Evolutionary conservation across 1,140 invertebrate genomes (phyloP), one percentile per base, ranked within the genome.

Genomic region (Rhizoglyphus robini): DNA sequence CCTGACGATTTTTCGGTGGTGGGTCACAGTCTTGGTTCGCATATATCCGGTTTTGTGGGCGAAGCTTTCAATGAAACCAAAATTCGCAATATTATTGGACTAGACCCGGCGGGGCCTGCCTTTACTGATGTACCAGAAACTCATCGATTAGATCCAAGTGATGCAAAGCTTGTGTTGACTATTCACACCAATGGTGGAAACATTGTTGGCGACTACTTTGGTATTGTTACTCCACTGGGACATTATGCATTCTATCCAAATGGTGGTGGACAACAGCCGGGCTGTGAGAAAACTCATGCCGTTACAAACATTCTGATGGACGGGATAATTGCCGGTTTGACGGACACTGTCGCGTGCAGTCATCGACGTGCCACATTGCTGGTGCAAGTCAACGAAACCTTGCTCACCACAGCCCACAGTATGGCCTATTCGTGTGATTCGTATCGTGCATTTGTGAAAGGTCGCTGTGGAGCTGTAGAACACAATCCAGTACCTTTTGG

Each of bases 61-160:
- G 36, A 30, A 46, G 27, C 13, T 46, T 60, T 60, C 13, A 13
- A 29, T 4, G 1, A 46, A 20, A 8, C 15, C 31, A 60, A 60
- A 27, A n/a, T 29, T n/a, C 58, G 58, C n/a, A 29, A 11, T 59
- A 89, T 89, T 54, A 88, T 86, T 8, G 73, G 70, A 63, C 76
- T 90, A 27, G 87, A 90, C 77, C 87, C 88, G 2, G 88, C 88
- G 0, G 87, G 89, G 71, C 88, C 88, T 0, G 88, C 88, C 71
- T 90, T 90, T 74, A 83, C 89, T 79, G 84, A 86, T 63, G 88
- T 89, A 86, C 84, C 85, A 0, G 77, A 79, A 38, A 25, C n/a
- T 4, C 80, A 88, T 1, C 79, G 87, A n/a, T 75, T 90, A 1
- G 88, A 90, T 73, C 87, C 86, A 36, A 81, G 80, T 0, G 88